Percentiles rank a stretch among this genome's conserved stretches.
These are phyloP conservation scores for Orthosia gracilis DNA, from an alignment of 2,888 invertebrate genomes.

Conservation along the genomic window DNA sequence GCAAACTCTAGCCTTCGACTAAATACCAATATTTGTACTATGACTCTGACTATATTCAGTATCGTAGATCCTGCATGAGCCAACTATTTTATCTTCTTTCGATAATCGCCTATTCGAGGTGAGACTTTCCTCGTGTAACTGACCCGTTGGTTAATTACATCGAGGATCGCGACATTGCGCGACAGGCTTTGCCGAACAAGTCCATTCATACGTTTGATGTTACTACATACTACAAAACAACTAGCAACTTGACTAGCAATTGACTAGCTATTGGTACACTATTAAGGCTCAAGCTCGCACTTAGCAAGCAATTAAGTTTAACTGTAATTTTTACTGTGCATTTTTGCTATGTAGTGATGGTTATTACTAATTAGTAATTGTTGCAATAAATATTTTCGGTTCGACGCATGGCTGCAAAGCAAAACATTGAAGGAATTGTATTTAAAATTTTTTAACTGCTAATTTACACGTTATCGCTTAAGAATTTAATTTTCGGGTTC, in stretches of 20 bases:
- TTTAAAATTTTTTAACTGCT: not conserved
- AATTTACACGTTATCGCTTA: not conserved
- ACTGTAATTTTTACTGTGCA: slow-evolving; percentile 17
- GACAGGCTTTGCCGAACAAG: slow-evolving; percentile 19
- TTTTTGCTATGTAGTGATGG: not conserved
- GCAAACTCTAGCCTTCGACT: not conserved
- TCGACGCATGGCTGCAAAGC: no score
- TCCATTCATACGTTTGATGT: slow-evolving; percentile 25
- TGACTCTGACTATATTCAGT: no score
- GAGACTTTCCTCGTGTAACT: not conserved
- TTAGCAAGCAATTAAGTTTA: slow-evolving; percentile 9
- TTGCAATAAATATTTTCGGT: not conserved
- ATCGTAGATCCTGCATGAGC: not conserved
- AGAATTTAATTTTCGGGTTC: not conserved
- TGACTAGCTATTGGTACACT: not conserved
- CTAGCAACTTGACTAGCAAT: no score
- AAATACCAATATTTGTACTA: not conserved
- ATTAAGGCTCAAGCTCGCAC: not conserved
- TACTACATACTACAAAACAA: not conserved
- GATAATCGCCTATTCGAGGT: not conserved
- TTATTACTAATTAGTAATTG: slow-evolving; percentile 15
- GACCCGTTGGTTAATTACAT: slow-evolving; percentile 30
- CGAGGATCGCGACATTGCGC: not conserved
- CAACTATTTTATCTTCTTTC: not conserved
- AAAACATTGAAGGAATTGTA: not conserved